Evolutionary conservation across 2,113 vertebrate species (phyloP).

Genomic region (Dicaeum eximium): DNA sequence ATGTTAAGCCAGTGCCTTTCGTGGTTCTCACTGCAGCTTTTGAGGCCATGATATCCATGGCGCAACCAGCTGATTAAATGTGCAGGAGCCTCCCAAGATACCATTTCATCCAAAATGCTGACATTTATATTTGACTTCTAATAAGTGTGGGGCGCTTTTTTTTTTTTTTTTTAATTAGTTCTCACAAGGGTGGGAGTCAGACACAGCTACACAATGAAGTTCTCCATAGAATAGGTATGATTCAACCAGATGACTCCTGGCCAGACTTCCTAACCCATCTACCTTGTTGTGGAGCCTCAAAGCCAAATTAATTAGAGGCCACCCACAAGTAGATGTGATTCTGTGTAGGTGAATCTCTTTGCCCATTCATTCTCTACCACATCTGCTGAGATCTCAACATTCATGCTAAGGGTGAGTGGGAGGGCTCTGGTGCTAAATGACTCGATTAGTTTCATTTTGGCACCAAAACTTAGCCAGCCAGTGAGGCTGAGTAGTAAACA

Average conservation of each 20-base stretch:
- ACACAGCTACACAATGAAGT: background rate
- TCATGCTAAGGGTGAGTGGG: background rate
- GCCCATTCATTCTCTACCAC: background rate
- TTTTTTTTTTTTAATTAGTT: conserved; percentile 23
- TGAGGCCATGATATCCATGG: conserved; percentile 6
- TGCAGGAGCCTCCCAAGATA: conserved; percentile 32
- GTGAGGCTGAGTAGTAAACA: background rate
- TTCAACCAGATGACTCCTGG: conserved; percentile 4
- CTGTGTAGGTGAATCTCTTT: conserved; percentile 3
- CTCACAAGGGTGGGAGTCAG: background rate
- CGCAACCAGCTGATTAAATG: conserved; percentile 19
- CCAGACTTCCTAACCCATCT: conserved; percentile 8
- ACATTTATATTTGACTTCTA: conserved; percentile 47
- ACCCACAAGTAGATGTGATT: conserved; percentile 27
- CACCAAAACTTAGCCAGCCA: background rate
- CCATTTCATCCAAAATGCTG: background rate
- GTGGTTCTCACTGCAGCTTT: conserved; percentile 19
- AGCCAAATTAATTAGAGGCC: conserved; percentile 49
- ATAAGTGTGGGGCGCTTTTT: background rate
- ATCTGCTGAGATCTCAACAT: background rate
- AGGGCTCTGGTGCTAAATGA: background rate
- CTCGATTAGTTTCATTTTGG: background rate
- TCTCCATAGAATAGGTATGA: background rate
- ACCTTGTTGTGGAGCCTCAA: background rate
- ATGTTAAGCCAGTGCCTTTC: conserved; percentile 49